A percentile compares a stretch with the other conserved stretches of the same genome.
Conservation (phyloP, 2,888 invertebrate genomes). For the Aricia artaxerxes region DNA sequence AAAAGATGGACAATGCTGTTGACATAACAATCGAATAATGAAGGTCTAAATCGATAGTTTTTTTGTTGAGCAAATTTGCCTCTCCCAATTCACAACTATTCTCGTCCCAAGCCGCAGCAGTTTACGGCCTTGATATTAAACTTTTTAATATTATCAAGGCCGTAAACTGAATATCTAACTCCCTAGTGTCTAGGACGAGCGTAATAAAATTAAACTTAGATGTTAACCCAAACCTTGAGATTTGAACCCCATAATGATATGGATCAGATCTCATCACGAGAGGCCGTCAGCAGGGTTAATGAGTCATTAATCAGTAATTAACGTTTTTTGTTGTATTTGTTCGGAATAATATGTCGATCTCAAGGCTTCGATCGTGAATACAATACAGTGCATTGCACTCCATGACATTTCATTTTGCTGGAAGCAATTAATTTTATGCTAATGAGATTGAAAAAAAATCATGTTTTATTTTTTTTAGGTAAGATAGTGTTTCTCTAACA, state of each 20-base stretch:
- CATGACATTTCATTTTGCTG: background rate
- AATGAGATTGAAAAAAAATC: background rate
- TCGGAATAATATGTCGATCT: background rate
- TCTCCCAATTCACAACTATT: background rate
- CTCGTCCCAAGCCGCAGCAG: background rate
- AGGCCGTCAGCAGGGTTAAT: background rate
- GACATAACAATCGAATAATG: background rate
- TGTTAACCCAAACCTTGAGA: background rate
- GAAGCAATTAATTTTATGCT: background rate
- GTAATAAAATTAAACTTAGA: background rate
- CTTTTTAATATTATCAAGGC: background rate
- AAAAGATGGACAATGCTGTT: background rate
- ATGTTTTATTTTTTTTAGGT: background rate
- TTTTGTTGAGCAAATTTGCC: conserved; percentile 7
- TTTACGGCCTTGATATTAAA: background rate
- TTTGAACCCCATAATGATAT: background rate
- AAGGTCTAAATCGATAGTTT: background rate
- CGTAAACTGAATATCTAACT: background rate
- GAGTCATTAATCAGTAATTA: background rate
- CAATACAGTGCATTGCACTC: conserved; percentile 10
- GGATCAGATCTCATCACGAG: background rate
- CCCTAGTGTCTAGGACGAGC: background rate
- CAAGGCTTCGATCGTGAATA: conserved; percentile 3
- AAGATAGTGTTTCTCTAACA: background rate
- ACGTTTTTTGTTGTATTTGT: background rate